These are phyloP conservation scores for Neoscelio sp. DNA, from an alignment of 2,888 invertebrate species.

Conservation along the genomic window DNA sequence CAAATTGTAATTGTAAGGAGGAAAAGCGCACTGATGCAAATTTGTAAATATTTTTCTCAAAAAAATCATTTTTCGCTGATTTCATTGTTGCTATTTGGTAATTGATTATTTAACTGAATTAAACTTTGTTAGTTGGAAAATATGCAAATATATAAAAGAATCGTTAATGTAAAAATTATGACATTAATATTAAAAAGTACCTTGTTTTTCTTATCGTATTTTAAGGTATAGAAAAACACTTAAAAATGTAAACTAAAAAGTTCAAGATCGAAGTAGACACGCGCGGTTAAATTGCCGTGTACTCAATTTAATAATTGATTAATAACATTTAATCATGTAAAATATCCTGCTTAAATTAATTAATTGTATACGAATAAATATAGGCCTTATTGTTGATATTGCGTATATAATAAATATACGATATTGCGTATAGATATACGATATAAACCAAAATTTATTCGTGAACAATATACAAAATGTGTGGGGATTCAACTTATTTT, in stretches of 20 bases:
- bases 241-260: not conserved
- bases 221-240: slow-evolving; percentile 23
- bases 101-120: slow-evolving; percentile 32
- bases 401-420: no score
- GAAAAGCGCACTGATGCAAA: slow-evolving; percentile 47
- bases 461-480: not conserved
- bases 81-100: not conserved
- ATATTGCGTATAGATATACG: slow-evolving; percentile 21
- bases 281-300: no score
- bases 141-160: slow-evolving; percentile 11
- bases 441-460: slow-evolving; percentile 19
- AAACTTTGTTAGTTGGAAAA: slow-evolving; percentile 9
- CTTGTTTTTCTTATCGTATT: slow-evolving; percentile 23
- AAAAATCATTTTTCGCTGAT: slow-evolving; percentile 19
- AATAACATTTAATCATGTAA: not conserved
- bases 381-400: no score
- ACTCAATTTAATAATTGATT: slow-evolving; percentile 33
- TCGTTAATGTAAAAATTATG: not conserved
- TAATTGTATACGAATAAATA: slow-evolving; percentile 21
- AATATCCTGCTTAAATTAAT: slow-evolving; percentile 4
- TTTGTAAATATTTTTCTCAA: slow-evolving; percentile 42
- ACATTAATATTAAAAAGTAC: not conserved
- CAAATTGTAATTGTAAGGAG: slow-evolving; percentile 68
- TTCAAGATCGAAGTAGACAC: no score
- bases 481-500: slow-evolving; percentile 15